Conservation (phyloP, 92 coral and sea anemone species). For the Ricordea florida region DNA sequence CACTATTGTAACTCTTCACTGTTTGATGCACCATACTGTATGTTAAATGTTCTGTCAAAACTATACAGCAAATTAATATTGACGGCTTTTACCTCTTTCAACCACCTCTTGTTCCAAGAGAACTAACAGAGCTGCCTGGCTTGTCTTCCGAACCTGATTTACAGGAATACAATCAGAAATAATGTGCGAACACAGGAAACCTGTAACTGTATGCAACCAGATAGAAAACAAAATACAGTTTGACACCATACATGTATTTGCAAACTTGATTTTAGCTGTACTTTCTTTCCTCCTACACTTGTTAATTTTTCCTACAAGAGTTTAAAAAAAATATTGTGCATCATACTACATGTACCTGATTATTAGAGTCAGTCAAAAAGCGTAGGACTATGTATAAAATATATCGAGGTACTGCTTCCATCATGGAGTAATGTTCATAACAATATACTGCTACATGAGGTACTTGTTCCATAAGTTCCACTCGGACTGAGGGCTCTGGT, state of each 20-base stretch:
- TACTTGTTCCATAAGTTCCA: slow-evolving; percentile 98
- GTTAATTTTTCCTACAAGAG: too few relatives aligned
- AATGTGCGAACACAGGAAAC: too few relatives aligned
- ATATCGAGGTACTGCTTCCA: slow-evolving; percentile 95
- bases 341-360: slow-evolving; percentile 66
- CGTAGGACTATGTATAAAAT: slow-evolving; percentile 88
- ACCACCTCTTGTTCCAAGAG: slow-evolving; percentile 93
- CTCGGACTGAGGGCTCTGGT: slow-evolving; percentile 94
- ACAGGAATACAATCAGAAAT: not conserved
- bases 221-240: not conserved
- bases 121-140: slow-evolving; percentile 93
- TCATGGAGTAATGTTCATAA: slow-evolving; percentile 87
- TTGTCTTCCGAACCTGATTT: slow-evolving; percentile 85
- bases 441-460: slow-evolving; percentile 98
- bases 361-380: slow-evolving; percentile 92
- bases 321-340: too few relatives aligned
- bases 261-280: too few relatives aligned
- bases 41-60: too few relatives aligned
- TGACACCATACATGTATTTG: too few relatives aligned
- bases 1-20: too few relatives aligned
- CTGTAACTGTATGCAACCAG: too few relatives aligned
- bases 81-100: slow-evolving; percentile 81
- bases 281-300: too few relatives aligned
- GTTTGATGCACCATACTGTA: too few relatives aligned
- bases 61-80: not conserved